Evolutionary conservation across 2,113 vertebrate genomes (phyloP), one percentile per base, ranked within the genome.

Genomic region (Pelusios castaneus): DNA sequence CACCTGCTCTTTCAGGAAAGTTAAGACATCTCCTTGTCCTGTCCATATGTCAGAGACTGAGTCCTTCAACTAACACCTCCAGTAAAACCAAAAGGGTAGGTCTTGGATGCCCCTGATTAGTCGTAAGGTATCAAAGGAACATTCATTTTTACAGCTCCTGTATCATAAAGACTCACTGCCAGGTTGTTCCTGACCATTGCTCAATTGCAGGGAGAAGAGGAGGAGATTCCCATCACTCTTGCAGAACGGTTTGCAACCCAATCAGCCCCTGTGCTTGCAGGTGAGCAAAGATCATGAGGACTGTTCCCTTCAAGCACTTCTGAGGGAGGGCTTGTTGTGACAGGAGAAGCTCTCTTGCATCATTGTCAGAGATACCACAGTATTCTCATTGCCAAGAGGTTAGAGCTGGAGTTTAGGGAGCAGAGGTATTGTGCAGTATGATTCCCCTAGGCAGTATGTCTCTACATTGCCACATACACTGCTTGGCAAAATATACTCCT

Each of bases 1-100:
- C 1, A 79, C 4, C 24, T 80, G 21, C 47, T 76, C 3, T 87
- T 19, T 84, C 29, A 8, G 54, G 41, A 1, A 8, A 21, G n/a
- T 16, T 70, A 70, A 63, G 43, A 92, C 89, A 77, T 83, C 43
- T 4, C 10, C 5, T 5, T 21, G 7, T 76, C 41, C 0, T 21
- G 7, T 76, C 41, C 0, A 0, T 79, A 13, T n/a, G 6, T n/a
- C 38, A 67, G 51, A 82, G 47, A 47, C 47, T 47, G 47, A 47
- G 10, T 84, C 63, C 84, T 4, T 77, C n/a, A 82, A 45, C 6
- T 67, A 80, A 82, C 3, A 90, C 1, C 7, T 88, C 24, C 6
- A 60, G 60, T 83, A 70, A 89, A 49, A 84, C 4, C 2, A 67
- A 58, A 77, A 25, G 10, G 3, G 47, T 34, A 2, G 1, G 0